phyloP scores from a whole-genome alignment of 2,888 invertebrate species.

The Cataglyphis rosenhaueri region DNA sequence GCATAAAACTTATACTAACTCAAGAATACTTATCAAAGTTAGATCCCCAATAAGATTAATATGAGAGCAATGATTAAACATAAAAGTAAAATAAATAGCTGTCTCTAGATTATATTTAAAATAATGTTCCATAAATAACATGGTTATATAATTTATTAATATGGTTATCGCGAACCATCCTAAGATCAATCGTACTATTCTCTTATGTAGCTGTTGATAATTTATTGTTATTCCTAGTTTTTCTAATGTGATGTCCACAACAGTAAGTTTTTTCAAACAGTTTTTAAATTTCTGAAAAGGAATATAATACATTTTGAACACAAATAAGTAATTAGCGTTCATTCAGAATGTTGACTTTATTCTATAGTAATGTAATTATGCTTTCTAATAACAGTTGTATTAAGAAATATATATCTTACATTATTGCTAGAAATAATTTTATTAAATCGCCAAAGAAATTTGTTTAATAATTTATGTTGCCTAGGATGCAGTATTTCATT shows the following conservation, averaged over 20 bases:
- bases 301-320: neutral
- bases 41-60: slow-evolving; percentile 12
- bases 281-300: neutral
- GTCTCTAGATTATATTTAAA: neutral
- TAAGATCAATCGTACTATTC: neutral
- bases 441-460: neutral
- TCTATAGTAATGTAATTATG: neutral
- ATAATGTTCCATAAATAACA: neutral
- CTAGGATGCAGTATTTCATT: neutral
- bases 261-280: neutral
- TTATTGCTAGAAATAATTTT: neutral
- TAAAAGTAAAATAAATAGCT: neutral
- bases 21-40: neutral
- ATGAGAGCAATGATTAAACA: neutral
- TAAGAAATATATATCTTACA: neutral
- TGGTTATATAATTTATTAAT: neutral
- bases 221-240: neutral
- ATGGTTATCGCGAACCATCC: neutral
- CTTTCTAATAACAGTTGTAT: neutral
- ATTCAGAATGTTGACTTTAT: neutral
- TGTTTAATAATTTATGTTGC: neutral
- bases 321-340: neutral
- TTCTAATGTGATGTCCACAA: slow-evolving; percentile 9
- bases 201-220: neutral
- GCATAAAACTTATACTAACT: neutral